Base-by-base conservation (phyloP, 2,113 vertebrate species). In the Bubalus kerabau region DNA sequence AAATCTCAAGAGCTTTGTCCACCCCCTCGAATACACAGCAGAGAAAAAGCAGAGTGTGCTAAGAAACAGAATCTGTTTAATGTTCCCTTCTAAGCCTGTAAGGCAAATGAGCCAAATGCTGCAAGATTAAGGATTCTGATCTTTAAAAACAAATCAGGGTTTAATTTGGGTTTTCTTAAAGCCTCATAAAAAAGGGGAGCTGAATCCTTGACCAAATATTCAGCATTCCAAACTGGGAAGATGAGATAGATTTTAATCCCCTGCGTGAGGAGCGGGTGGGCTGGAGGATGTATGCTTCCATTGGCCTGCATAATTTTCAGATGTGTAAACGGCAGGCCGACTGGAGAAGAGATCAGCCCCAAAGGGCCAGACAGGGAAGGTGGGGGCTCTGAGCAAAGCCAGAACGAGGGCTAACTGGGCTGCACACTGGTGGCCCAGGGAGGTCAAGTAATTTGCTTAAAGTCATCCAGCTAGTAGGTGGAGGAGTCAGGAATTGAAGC, bases 101-200 rank as follows among this genome's bases (percentile, higher is more conserved):
- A 94, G 74, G 83, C 90, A 94, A 97, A 91, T 7, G 92, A 98
- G 94, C 97, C 97, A 96, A 97, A 94, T 28, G 57, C 83, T 93
- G 24, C 81, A 87, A 98, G 97, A 98, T 98, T 91, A 98, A 94
- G 96, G 95, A 97, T 97, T 96, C 78, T 95, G 89, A 90, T 97
- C 87, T 97, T 96, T 95, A 91, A 95, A 98, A 98, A 98, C 97
- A 98, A 98, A 98, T 97, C 95, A 98, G 96, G 57, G 87, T 95
- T 97, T 97, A 97, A 98, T 98, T 97, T 94, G 94, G 95, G 91
- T 96, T 98, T 97, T 92, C 93, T 96, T 93, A 97, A 97, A 97
- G 91, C 93, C 96, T 94, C 94, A 94, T 97, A 97, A 98, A 98
- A 94, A 97, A 78, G 76, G n/a, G 78, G 90, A 95, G 83, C 97